Conservation (phyloP, 2,113 vertebrate species). For the Rutilus rutilus region DNA sequence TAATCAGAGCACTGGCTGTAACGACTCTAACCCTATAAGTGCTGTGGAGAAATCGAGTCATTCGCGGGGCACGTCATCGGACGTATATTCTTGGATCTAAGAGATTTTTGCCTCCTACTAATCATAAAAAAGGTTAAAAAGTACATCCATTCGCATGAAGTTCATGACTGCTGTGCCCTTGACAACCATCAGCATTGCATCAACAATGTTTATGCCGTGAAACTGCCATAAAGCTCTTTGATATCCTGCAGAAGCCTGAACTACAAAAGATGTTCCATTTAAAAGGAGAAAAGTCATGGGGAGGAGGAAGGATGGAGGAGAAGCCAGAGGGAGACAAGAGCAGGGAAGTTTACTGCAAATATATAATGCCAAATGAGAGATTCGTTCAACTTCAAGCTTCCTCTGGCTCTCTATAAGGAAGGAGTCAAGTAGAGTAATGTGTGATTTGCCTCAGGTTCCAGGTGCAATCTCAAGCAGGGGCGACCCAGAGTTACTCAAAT, state of each 20-base stretch:
- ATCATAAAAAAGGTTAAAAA: background rate
- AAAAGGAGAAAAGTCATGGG: constrained; percentile 30
- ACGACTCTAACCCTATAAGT: constrained; percentile 45
- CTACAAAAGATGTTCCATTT: constrained; percentile 8
- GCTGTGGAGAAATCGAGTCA: background rate
- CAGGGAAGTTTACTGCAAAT: constrained; percentile 14
- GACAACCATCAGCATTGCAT: constrained; percentile 12
- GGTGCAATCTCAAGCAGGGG: constrained; percentile 30
- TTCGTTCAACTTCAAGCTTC: constrained; percentile 15
- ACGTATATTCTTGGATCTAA: background rate
- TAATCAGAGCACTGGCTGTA: constrained; percentile 43
- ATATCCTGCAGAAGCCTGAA: constrained; percentile 21
- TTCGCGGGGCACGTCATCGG: background rate
- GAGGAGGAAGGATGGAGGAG: constrained; percentile 24
- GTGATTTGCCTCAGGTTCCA: constrained; percentile 26
- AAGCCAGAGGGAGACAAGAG: background rate
- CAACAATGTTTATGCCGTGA: background rate
- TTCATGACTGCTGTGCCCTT: background rate
- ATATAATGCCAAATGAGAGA: constrained; percentile 26
- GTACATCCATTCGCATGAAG: background rate
- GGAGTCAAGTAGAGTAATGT: constrained; percentile 26
- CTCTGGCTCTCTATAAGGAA: constrained; percentile 10
- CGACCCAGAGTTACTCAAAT: constrained; percentile 24
- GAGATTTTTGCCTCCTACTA: background rate
- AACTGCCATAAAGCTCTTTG: constrained; percentile 8